Evolutionary conservation across 2,113 vertebrate genomes (phyloP).

Genomic region (Leptosomus discolor): DNA sequence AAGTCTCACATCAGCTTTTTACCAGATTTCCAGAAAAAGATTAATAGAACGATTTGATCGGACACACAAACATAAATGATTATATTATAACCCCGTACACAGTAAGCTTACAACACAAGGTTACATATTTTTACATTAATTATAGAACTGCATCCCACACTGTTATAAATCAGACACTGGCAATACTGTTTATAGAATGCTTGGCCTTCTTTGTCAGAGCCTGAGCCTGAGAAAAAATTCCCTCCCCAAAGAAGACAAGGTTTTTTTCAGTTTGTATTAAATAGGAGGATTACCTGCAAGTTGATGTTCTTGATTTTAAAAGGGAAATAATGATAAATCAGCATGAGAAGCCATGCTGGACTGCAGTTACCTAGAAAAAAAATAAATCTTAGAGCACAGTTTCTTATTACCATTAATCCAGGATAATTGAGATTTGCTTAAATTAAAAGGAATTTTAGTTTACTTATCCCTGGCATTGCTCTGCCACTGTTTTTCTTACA

Average conservation of each 20-base stretch:
- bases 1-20: neutral
- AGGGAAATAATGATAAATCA: neutral
- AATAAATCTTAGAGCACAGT: neutral
- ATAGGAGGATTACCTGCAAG: neutral
- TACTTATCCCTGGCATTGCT: neutral
- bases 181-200: neutral
- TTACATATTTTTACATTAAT: neutral
- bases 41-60: neutral
- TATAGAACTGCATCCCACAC: neutral
- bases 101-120: neutral
- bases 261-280: neutral
- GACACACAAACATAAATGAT: neutral
- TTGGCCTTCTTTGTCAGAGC: neutral
- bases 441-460: neutral
- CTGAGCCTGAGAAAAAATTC: neutral
- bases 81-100: neutral
- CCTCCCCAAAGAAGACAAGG: neutral
- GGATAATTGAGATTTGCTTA: neutral
- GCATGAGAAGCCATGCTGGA: neutral
- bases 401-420: neutral
- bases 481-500: neutral
- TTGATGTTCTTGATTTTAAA: neutral
- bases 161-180: neutral
- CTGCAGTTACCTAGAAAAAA: neutral
- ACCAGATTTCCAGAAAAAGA: neutral